Percentiles rank a stretch among this genome's conserved stretches.
Conservation (phyloP, 53 echinoderm and acorn worm genomes). For the Astropecten irregularis region DNA sequence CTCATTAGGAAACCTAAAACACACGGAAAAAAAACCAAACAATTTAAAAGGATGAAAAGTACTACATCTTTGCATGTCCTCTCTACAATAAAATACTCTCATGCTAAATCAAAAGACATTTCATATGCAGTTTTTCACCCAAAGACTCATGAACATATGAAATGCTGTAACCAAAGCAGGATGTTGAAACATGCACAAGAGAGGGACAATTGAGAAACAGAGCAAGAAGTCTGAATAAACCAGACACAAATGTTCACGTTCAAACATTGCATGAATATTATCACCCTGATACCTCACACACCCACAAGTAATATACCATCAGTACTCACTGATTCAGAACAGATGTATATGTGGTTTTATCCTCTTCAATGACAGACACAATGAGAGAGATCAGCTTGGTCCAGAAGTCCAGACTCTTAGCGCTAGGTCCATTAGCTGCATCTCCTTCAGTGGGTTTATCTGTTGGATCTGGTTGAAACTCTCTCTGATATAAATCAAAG, state of each 20-base stretch:
- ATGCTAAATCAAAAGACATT: too few species aligned
- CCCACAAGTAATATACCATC: too few species aligned
- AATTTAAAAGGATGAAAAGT: not conserved
- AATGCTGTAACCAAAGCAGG: too few species aligned
- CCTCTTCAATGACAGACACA: constrained; percentile 97
- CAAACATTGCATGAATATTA: not conserved
- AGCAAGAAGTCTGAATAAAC: too few species aligned
- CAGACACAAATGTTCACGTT: too few species aligned
- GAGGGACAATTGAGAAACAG: not conserved
- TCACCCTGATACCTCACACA: not conserved
- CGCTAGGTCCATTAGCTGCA: constrained; percentile 76
- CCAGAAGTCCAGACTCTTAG: constrained; percentile 96
- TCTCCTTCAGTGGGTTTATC: constrained; percentile 71
- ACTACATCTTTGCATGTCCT: not conserved
- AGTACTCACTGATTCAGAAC: constrained; percentile 99
- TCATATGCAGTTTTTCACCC: too few species aligned
- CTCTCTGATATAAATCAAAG: constrained; percentile 95
- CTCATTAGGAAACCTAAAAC: constrained; percentile 94
- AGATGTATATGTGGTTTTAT: constrained; percentile 90
- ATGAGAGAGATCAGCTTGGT: constrained; percentile 94
- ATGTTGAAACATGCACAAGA: too few species aligned
- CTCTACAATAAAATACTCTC: not conserved
- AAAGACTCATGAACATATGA: too few species aligned
- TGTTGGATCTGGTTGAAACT: constrained; percentile 91
- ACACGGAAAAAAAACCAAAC: not conserved